Evolutionary conservation across 2,888 invertebrate species (phyloP).

Genomic region (Lobophora halterata): DNA sequence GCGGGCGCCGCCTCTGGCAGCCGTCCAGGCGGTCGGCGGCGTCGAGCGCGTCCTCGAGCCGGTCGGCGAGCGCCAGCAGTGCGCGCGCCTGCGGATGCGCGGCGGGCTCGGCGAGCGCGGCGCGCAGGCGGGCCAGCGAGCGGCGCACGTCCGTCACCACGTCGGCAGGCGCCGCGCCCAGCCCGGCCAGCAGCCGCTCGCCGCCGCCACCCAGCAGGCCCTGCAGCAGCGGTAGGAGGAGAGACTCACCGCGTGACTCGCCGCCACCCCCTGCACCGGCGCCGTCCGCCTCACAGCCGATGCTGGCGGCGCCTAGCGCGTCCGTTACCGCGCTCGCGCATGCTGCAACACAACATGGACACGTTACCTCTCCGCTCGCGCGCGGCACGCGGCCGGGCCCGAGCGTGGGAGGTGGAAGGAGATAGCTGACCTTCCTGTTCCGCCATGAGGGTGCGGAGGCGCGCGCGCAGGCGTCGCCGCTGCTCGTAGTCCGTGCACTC

Average conservation of each 20-base stretch:
- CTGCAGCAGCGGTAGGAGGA: slow-evolving; percentile 85
- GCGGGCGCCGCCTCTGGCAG: slow-evolving; percentile 61
- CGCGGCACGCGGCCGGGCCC: too few species aligned
- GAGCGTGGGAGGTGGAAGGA: too few species aligned
- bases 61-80: slow-evolving; percentile 84
- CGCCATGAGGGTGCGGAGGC: slow-evolving; percentile 91
- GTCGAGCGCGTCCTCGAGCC: slow-evolving; percentile 82
- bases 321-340: slow-evolving; percentile 72
- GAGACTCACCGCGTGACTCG: slow-evolving; percentile 86
- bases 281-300: slow-evolving; percentile 50
- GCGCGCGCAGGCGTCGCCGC: slow-evolving; percentile 88
- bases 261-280: slow-evolving; percentile 41
- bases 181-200: slow-evolving; percentile 63
- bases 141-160: slow-evolving; percentile 88
- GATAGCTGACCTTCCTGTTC: slow-evolving; percentile 88
- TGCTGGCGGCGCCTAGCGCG: slow-evolving; percentile 63
- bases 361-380: too few species aligned
- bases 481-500: slow-evolving; percentile 93
- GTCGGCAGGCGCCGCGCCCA: slow-evolving; percentile 79
- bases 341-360: slow-evolving; percentile 41
- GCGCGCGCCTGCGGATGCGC: slow-evolving; percentile 79
- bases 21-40: slow-evolving; percentile 65
- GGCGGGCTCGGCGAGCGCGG: slow-evolving; percentile 83
- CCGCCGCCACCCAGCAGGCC: slow-evolving; percentile 81
- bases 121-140: slow-evolving; percentile 87